A percentile compares a stretch with the other conserved stretches of the same genome.
Evolutionary conservation across 1,140 invertebrate genomes (phyloP).

Genomic region (Drosophila pachea): DNA sequence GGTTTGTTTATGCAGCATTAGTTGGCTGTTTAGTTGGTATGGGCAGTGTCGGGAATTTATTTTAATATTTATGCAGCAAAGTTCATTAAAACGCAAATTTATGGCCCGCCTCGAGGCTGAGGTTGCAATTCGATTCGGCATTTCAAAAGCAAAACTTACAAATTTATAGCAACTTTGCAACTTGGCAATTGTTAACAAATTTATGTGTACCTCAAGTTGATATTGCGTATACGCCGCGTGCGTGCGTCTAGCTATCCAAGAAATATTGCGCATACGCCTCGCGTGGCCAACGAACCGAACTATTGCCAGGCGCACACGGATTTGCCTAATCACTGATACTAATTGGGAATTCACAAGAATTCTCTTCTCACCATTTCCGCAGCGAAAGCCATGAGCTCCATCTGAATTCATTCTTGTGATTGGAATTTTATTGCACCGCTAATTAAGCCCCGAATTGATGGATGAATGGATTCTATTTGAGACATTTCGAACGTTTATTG

Average conservation of each 20-base stretch:
- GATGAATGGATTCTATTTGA: conserved; percentile 34
- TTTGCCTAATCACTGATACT: conserved; percentile 40
- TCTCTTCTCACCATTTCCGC: conserved; percentile 16
- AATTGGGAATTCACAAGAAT: conserved; percentile 48
- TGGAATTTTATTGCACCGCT: conserved; percentile 19
- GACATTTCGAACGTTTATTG: conserved; percentile 25
- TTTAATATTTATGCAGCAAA: conserved; percentile 74
- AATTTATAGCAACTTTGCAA: conserved; percentile 68
- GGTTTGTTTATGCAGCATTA: conserved; percentile 70
- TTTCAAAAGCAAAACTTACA: conserved; percentile 51
- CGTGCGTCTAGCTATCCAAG: conserved; percentile 13
- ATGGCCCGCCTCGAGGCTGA: conserved; percentile 53
- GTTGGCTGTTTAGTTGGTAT: conserved; percentile 61
- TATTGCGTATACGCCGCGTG: conserved; percentile 66
- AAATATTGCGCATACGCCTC: conserved; percentile 65
- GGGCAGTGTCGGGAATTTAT: conserved; percentile 69
- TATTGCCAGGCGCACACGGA: conserved; percentile 31
- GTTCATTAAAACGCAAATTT: conserved; percentile 73
- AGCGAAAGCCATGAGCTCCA: conserved; percentile 17
- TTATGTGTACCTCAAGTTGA: conserved; percentile 47
- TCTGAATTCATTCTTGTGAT: conserved; percentile 39
- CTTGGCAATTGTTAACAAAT: conserved; percentile 67
- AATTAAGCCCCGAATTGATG: conserved; percentile 6
- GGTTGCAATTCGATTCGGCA: conserved; percentile 50
- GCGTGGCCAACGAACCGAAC: conserved; percentile 22